Evolutionary conservation across 2,113 vertebrate genomes (phyloP), one percentile per base, ranked within the genome.

Genomic region (Pristiophorus japonicus): DNA sequence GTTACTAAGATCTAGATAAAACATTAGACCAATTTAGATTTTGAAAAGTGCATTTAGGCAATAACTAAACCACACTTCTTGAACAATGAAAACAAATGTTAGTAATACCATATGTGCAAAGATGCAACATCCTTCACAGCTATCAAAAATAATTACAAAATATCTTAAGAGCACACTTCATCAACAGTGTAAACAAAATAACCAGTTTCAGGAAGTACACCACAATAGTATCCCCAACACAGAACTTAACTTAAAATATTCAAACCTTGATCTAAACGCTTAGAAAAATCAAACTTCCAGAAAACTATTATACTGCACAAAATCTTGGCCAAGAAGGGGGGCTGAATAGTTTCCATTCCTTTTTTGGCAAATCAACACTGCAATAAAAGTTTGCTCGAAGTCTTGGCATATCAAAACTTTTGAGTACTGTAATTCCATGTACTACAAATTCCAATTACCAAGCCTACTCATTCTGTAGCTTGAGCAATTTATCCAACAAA

Each of bases 281-380:
- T 51, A 18, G 16, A 70, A 70, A 67, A 24, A 94, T 45, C 42
- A 27, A 67, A 67, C 42, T 94, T 94, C 65, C 65, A 67, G 92
- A 94, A 94, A 94, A 70, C 66, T 70, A 70, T 94, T 24, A 70
- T 34, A 51, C 65, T 47, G 11, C 91, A 66, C 12, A 70, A 45
- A 70, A 47, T 73, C 42, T 94, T 94, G 65, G 93, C 93, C 22
- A 94, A 94, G 65, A 70, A 47, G 65, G 66, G 8, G 22, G 65
- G 24, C 12, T n/a, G 93, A 67, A 94, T 94, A 94, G 93, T 94
- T 94, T 94, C 93, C 93, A 94, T 70, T 73, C 93, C 93, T 70
- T 73, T 94, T 94, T 94, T 94, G 93, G 93, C 38, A 94, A 94
- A 51, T 70, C 45, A 47, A 47, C 66, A 51, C 10, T 7, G 65